Evolutionary conservation across 1,140 invertebrate genomes (phyloP), one percentile per base, ranked within the genome.

Genomic region (Camponotus floridanus): DNA sequence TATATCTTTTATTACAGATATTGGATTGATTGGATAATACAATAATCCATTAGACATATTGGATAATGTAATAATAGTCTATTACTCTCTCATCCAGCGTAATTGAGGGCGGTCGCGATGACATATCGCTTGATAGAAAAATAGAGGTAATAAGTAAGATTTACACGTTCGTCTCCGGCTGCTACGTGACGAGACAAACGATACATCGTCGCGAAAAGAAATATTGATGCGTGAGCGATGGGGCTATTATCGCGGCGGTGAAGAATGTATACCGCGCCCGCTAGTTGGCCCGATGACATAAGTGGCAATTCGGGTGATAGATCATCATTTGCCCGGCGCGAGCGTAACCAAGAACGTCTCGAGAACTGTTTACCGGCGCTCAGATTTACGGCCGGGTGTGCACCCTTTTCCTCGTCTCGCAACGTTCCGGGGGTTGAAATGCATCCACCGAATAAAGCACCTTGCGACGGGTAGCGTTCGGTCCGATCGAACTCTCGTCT

Each of bases 271-370:
- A 86, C 88, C 51, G 76, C 33, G 51, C 8, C 71, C 33, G 64
- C 65, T 88, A 76, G 70, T 86, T 89, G 71, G 42, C 42, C 64
- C 78, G 85, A 89, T 91, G 88, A 90, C 87, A 86, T 85, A 89
- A 90, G 86, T 89, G 90, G 88, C 86, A 87, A 91, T 91, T 91
- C 87, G 36, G 48, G 74, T 91, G 90, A 92, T 87, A 87, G 84
- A 92, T 92, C 86, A 85, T 86, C 74, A 76, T 76, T 85, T 81
- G 15, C 13, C 55, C 67, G 83, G 67, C 21, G 73, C 31, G 39
- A 45, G 64, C 18, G n/a, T 45, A 57, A 89, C 74, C 59, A 39
- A 62, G 15, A 36, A 18, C 57, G 73, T 88, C 71, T 84, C 67
- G 67, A 73, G 67, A 21, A 76, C 79, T 85, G 76, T 87, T 90